These are phyloP conservation scores for Gambusia affinis DNA, from an alignment of 2,113 vertebrate genomes.

Conservation along the genomic window DNA sequence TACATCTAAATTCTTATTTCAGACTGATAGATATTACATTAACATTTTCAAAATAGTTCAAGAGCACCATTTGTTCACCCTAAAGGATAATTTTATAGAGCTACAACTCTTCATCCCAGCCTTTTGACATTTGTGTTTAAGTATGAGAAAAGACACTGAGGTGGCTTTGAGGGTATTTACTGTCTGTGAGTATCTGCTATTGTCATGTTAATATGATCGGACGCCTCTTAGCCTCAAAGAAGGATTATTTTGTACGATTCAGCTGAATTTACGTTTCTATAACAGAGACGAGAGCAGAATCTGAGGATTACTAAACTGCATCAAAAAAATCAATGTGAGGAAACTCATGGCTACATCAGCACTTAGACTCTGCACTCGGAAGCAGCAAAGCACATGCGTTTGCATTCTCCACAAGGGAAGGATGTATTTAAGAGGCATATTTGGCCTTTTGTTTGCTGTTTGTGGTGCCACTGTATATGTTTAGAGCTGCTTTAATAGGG, in stretches of 20 bases:
- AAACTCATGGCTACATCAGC: conserved; percentile 47
- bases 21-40: too few relatives aligned
- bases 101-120: neutral
- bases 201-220: conserved; percentile 64
- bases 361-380: conserved; percentile 24
- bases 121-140: neutral
- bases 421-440: conserved; percentile 35
- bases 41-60: neutral
- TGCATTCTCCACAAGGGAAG: conserved; percentile 36
- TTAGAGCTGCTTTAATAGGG: conserved; percentile 42
- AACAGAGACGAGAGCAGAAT: conserved; percentile 40
- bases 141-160: conserved; percentile 32
- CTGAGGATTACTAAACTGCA: conserved; percentile 64
- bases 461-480: conserved; percentile 8
- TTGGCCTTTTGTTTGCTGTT: conserved; percentile 41
- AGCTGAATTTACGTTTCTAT: conserved; percentile 62
- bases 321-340: conserved; percentile 59
- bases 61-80: neutral
- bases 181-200: conserved; percentile 38
- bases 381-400: conserved; percentile 42
- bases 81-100: neutral
- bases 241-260: conserved; percentile 54
- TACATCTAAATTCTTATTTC: too few relatives aligned
- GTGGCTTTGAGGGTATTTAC: conserved; percentile 18
- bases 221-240: conserved; percentile 56